phyloP scores from a whole-genome alignment of 2,113 vertebrate genomes.

The Corythaeola cristata region DNA sequence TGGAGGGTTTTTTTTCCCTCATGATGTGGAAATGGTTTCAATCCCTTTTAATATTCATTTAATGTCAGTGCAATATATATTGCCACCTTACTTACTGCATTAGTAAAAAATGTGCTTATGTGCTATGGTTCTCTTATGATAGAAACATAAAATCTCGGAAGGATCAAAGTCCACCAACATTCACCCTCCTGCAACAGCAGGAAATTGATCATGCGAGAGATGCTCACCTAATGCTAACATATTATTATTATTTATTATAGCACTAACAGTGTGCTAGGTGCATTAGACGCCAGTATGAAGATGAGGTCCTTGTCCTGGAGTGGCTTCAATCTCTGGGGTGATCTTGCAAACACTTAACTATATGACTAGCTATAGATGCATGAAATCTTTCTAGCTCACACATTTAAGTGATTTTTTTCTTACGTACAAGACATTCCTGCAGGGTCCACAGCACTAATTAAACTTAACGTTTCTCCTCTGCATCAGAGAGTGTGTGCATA shows the following conservation, averaged over 20 bases:
- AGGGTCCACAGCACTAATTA: not conserved
- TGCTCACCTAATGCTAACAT: constrained; percentile 70
- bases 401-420: constrained; percentile 3
- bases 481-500: not conserved
- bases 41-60: constrained; percentile 74
- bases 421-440: not conserved
- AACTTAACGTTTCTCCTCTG: constrained; percentile 9
- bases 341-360: constrained; percentile 56
- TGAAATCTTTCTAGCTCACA: not conserved
- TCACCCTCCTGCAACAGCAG: constrained; percentile 62
- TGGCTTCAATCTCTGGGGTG: constrained; percentile 58
- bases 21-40: constrained; percentile 58
- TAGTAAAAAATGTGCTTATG: constrained; percentile 75
- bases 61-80: constrained; percentile 74
- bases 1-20: not conserved
- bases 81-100: constrained; percentile 69
- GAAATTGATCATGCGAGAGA: constrained; percentile 69
- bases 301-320: constrained; percentile 62
- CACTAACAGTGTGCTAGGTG: constrained; percentile 55
- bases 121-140: constrained; percentile 70
- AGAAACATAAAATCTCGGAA: constrained; percentile 72
- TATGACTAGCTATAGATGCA: not conserved
- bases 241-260: constrained; percentile 74
- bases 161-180: constrained; percentile 72
- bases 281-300: constrained; percentile 53